phyloP scores from a whole-genome alignment of 2,797 vertebrate species.

The Vipera latastei region DNA sequence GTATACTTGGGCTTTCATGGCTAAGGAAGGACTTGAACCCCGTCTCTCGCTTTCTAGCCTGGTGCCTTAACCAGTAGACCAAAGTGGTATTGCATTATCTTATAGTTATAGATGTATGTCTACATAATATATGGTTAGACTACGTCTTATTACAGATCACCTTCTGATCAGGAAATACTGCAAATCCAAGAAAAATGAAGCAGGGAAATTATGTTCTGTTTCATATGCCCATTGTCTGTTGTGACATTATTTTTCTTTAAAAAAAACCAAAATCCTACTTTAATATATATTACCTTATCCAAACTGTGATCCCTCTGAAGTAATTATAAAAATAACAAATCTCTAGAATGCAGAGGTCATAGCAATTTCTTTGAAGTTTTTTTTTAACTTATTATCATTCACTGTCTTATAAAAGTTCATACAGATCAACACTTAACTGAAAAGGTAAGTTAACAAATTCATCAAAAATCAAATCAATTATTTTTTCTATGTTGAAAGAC shows the following conservation, averaged over 20 bases:
- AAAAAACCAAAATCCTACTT: slow-evolving; percentile 41
- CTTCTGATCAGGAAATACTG: slow-evolving; percentile 3
- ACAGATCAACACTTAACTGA: slow-evolving; percentile 62
- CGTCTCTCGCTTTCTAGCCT: neutral
- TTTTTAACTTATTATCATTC: slow-evolving; percentile 73
- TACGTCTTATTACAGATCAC: neutral
- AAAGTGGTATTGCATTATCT: neutral
- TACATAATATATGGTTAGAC: neutral
- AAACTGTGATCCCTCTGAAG: slow-evolving; percentile 62
- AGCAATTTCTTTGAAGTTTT: slow-evolving; percentile 75
- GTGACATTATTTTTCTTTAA: slow-evolving; percentile 55
- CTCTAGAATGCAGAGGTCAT: slow-evolving; percentile 77
- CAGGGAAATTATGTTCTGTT: slow-evolving; percentile 33
- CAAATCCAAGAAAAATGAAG: neutral
- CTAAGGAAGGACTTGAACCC: neutral
- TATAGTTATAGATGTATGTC: neutral
- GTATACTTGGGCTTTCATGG: neutral
- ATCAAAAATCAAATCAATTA: slow-evolving; percentile 33
- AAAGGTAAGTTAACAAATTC: slow-evolving; percentile 51
- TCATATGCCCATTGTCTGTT: slow-evolving; percentile 31
- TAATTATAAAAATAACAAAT: slow-evolving; percentile 80
- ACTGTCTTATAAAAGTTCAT: slow-evolving; percentile 72
- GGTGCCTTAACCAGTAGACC: neutral
- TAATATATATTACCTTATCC: slow-evolving; percentile 52
- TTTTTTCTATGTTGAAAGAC: slow-evolving; percentile 31